phyloP scores from a whole-genome alignment of 2,113 vertebrate species.

The Xiphias gladius region DNA sequence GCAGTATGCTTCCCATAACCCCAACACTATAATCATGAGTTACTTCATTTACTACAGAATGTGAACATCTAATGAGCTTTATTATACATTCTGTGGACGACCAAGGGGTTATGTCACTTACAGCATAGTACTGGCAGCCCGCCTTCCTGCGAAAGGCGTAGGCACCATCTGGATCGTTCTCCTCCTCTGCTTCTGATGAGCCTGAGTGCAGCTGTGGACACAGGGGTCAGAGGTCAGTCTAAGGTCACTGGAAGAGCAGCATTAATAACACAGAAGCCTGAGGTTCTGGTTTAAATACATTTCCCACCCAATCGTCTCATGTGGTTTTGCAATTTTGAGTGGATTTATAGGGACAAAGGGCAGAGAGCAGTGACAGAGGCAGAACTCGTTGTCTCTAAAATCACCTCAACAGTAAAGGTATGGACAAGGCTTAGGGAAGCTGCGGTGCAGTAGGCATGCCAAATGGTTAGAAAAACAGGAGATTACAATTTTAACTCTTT shows the following conservation, averaged over 20 bases:
- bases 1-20: too few species aligned
- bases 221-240: slow-evolving; percentile 41
- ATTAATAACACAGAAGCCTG: neutral
- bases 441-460: too few species aligned
- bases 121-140: slow-evolving; percentile 97
- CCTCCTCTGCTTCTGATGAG: slow-evolving; percentile 97
- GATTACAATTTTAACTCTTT: too few species aligned
- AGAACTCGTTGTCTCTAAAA: neutral
- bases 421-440: too few species aligned
- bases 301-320: neutral
- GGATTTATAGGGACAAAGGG: neutral
- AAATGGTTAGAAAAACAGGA: too few species aligned
- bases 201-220: slow-evolving; percentile 87
- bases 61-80: neutral
- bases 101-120: slow-evolving; percentile 78
- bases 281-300: neutral
- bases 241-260: neutral
- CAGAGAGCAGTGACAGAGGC: neutral
- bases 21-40: neutral
- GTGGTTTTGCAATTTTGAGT: neutral
- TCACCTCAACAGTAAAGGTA: neutral
- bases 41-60: neutral
- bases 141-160: slow-evolving; percentile 98
- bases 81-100: neutral
- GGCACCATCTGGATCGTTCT: slow-evolving; percentile 95